Percentiles rank a stretch among this genome's conserved stretches.
Evolutionary conservation across 2,113 vertebrate species (phyloP).

Genomic region (Terrapene triunguis): DNA sequence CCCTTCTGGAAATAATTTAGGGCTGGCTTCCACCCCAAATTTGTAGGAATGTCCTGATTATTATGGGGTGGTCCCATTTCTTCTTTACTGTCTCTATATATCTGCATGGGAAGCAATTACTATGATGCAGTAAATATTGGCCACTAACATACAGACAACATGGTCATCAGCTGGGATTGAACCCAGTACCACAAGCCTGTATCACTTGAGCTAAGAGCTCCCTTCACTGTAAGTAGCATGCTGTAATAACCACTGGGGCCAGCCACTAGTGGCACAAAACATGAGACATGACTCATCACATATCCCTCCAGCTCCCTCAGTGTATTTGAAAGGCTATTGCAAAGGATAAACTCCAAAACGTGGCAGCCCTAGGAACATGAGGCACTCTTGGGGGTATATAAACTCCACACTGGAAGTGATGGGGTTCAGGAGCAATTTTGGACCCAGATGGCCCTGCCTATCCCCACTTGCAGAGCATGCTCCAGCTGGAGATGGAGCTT

Average conservation of each 20-base stretch:
- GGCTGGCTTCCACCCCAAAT: constrained; percentile 43
- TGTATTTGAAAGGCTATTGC: not conserved
- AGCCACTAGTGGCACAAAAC: fast-evolving
- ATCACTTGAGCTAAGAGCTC: not conserved
- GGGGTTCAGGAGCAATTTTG: not conserved
- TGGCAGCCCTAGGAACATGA: not conserved
- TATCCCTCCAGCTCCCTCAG: not conserved
- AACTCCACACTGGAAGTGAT: not conserved
- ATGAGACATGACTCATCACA: not conserved
- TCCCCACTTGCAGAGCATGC: not conserved
- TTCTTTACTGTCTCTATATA: not conserved
- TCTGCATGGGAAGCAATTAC: constrained; percentile 41
- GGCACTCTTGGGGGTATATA: not conserved
- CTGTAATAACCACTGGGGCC: not conserved
- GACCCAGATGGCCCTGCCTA: not conserved
- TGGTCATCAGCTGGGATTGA: not conserved
- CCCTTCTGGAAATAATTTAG: constrained; percentile 70
- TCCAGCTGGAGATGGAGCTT: not conserved
- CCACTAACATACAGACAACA: not conserved
- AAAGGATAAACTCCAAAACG: not conserved
- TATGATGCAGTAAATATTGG: not conserved
- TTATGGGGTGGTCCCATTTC: constrained; percentile 34
- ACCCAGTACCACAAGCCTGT: not conserved
- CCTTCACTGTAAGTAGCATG: not conserved
- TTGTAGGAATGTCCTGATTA: constrained; percentile 63